These are phyloP conservation scores for Drosophila takahashii DNA, from an alignment of 1,140 invertebrate species.

Conservation along the genomic window DNA sequence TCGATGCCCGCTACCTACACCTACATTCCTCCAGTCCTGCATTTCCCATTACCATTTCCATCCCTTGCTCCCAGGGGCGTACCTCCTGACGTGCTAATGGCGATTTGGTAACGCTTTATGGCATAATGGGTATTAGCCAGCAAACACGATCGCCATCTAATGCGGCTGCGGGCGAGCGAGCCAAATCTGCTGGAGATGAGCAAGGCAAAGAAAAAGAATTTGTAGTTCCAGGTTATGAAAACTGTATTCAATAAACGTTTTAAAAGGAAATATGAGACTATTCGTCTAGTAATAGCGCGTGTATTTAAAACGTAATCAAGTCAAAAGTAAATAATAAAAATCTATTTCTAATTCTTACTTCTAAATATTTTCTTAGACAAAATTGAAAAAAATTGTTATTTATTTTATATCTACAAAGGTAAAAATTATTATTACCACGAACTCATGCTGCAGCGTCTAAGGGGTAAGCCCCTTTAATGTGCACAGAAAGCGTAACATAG, in stretches of 20 bases:
- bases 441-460: not conserved
- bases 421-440: not conserved
- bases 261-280: no score
- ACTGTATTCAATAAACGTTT: no score
- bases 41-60: slow-evolving; percentile 12
- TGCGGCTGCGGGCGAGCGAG: slow-evolving; percentile 9
- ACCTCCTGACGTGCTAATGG: slow-evolving; percentile 71
- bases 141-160: slow-evolving; percentile 62
- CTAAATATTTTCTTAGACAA: no score
- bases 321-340: not conserved
- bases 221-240: not conserved
- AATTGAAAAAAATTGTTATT: no score
- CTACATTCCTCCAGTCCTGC: slow-evolving; percentile 9
- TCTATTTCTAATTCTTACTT: not conserved
- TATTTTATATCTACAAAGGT: no score
- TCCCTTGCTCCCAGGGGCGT: slow-evolving; percentile 41
- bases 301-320: no score
- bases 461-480: not conserved
- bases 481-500: not conserved
- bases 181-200: slow-evolving; percentile 28
- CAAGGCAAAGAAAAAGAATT: not conserved
- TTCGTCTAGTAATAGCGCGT: no score
- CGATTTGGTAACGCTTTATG: slow-evolving; percentile 76
- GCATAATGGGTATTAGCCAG: slow-evolving; percentile 58
- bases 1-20: slow-evolving; percentile 23